Evolutionary conservation across 1,140 invertebrate genomes (phyloP), one percentile per base, ranked within the genome.

Genomic region (Ruditapes philippinarum): DNA sequence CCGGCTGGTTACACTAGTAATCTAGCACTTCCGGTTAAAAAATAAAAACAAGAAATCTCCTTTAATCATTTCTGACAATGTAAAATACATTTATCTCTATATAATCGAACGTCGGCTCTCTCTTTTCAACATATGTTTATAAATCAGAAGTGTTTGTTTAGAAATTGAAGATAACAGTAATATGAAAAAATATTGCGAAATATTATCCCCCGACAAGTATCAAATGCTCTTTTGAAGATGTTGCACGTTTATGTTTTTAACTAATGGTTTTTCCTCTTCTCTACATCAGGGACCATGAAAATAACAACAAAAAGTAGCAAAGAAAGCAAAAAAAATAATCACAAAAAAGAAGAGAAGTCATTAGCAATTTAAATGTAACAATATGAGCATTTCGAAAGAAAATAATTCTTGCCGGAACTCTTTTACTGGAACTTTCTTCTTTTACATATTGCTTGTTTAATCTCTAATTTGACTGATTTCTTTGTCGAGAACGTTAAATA

Each of bases 81-180:
- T 25, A 70, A 70, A 70, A 70, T 38, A 70, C 14, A 4, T 70
- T 57, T 70, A 70, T 70, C 65, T 36, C 7, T 17, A n/a, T n/a
- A 17, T 4, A 38, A 70, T 70, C 33, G 65, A 70, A 70, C 1
- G 33, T 33, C 65, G 22, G 19, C 4, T 38, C 38, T 40, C 14
- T 17, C n/a, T n/a, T n/a, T 38, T 70, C 33, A 70, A 70, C 65
- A 70, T 70, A 70, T 70, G 65, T 70, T 70, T 70, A 40, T 70
- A 70, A 40, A 70, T 70, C 36, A 36, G 11, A 5, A 12, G 33
- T 28, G 65, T 70, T 70, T 70, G 33, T 22, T 70, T 70, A 28
- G 65, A 70, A 70, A 38, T 11, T 17, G 36, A 70, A 38, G 0
- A 19, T 70, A 62, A 70, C 65, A 70, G 65, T 70, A 70, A 70